Conservation (phyloP, 2,888 invertebrate species). For the Nomada lathburiana region DNA sequence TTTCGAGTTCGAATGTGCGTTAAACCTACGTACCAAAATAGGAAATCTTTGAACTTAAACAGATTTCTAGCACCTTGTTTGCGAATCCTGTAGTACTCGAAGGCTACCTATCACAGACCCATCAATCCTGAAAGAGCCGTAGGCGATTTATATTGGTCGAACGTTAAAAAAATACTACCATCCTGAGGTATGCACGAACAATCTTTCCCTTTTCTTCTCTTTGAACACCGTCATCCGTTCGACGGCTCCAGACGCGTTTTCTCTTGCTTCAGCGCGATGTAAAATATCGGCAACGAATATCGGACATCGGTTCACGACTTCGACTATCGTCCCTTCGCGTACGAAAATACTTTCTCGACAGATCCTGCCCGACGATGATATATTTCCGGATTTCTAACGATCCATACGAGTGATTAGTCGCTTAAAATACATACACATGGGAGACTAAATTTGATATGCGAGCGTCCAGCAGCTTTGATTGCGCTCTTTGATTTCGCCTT, state of each 20-base stretch:
- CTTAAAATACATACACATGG: conserved; percentile 36
- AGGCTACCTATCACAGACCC: conserved; percentile 76
- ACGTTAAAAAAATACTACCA: conserved; percentile 75
- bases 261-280: too few species aligned
- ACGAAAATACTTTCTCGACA: conserved; percentile 75
- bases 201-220: conserved; percentile 28
- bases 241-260: conserved; percentile 1
- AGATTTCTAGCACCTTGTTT: conserved; percentile 73
- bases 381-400: conserved; percentile 11
- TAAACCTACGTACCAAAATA: conserved; percentile 65
- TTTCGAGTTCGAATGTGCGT: conserved; percentile 40
- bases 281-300: conserved; percentile 23
- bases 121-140: conserved; percentile 72
- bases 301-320: conserved; percentile 27
- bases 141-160: conserved; percentile 70
- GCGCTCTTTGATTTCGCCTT: conserved; percentile 65
- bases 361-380: conserved; percentile 51
- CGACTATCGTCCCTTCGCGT: conserved; percentile 43
- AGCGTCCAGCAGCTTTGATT: conserved; percentile 64
- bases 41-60: conserved; percentile 64
- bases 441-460: conserved; percentile 61
- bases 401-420: conserved; percentile 41
- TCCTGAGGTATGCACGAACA: conserved; percentile 63
- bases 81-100: conserved; percentile 67
- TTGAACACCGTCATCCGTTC: conserved; percentile 1